Evolutionary conservation across 1,140 invertebrate genomes (phyloP).

Genomic region (Hypothenemus hampei): DNA sequence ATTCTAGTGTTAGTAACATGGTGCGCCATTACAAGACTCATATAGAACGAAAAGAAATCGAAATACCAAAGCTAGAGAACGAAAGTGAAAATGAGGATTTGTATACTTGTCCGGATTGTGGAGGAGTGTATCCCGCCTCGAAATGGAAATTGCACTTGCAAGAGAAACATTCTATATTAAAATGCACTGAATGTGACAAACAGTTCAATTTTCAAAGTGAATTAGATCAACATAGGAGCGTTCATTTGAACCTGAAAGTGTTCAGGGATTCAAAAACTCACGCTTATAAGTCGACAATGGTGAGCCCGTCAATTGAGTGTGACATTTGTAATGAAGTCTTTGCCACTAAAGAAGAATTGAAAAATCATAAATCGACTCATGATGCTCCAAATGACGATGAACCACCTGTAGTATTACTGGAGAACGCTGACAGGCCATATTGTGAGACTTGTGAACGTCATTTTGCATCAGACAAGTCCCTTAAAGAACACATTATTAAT

Average conservation of each 20-base stretch:
- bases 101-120: conserved; percentile 55
- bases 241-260: conserved; percentile 61
- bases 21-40: conserved; percentile 52
- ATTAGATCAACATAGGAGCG: conserved; percentile 58
- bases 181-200: conserved; percentile 59
- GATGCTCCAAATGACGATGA: too few relatives aligned
- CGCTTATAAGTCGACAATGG: conserved; percentile 33
- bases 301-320: conserved; percentile 37
- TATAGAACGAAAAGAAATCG: conserved; percentile 29
- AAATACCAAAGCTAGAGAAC: conserved; percentile 3
- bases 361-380: too few relatives aligned
- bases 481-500: conserved; percentile 37
- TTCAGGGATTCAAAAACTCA: conserved; percentile 46
- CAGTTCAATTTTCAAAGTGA: conserved; percentile 55
- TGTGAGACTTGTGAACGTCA: conserved; percentile 34
- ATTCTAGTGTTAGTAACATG: conserved; percentile 51
- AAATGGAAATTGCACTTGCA: conserved; percentile 53
- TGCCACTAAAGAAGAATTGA: background rate
- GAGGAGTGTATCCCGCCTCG: conserved; percentile 50
- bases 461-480: conserved; percentile 30
- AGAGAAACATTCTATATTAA: conserved; percentile 50
- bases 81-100: conserved; percentile 46
- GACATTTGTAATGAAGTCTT: conserved; percentile 3
- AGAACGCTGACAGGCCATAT: conserved; percentile 27
- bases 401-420: background rate